These are phyloP conservation scores for Anthrax anthrax DNA, from an alignment of 2,888 invertebrate species.

Conservation along the genomic window DNA sequence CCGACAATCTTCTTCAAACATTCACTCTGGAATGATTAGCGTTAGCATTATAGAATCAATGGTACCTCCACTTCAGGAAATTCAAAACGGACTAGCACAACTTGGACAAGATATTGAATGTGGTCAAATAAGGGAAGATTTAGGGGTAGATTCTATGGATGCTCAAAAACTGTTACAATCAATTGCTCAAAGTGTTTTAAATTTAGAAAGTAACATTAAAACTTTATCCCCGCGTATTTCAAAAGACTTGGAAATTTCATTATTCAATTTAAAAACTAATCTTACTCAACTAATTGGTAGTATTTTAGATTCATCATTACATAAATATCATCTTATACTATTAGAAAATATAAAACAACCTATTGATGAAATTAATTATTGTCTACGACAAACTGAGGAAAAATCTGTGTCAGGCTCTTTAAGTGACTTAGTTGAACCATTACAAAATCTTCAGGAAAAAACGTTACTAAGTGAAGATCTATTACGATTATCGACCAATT, in stretches of 20 bases:
- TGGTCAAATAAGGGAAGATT: conserved; percentile 26
- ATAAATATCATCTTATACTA: conserved; percentile 31
- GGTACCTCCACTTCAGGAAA: conserved; percentile 43
- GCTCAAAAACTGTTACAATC: conserved; percentile 32
- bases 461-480: conserved; percentile 26
- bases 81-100: conserved; percentile 39
- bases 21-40: conserved; percentile 31
- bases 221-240: conserved; percentile 21
- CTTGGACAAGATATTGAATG: conserved; percentile 35
- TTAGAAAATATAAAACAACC: conserved; percentile 39
- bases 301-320: conserved; percentile 36
- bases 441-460: conserved; percentile 27
- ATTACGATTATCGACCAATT: conserved; percentile 18
- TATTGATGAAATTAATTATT: conserved; percentile 36
- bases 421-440: conserved; percentile 28
- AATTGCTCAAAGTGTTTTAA: conserved; percentile 31
- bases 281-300: conserved; percentile 42
- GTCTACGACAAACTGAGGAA: conserved; percentile 32
- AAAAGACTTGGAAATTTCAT: conserved; percentile 22
- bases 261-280: conserved; percentile 36
- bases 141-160: conserved; percentile 27
- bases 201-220: conserved; percentile 33
- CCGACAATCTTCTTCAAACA: conserved; percentile 23
- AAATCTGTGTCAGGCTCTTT: conserved; percentile 30
- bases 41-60: conserved; percentile 35